Evolutionary conservation across 92 coral and sea anemone genomes (phyloP), one percentile per base, ranked within the genome.

Genomic region (Paragorgia papillata): DNA sequence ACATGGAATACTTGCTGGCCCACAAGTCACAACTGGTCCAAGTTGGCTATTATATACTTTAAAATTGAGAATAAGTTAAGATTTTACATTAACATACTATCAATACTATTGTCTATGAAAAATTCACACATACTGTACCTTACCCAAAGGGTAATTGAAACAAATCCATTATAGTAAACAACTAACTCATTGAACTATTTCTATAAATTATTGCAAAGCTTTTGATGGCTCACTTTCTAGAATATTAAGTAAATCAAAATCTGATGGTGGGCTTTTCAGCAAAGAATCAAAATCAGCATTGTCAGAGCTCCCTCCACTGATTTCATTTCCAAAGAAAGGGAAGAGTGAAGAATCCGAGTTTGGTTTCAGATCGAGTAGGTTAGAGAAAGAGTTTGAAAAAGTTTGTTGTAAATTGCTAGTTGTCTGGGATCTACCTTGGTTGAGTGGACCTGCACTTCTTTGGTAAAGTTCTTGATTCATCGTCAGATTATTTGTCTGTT

Each of bases 401-500:
- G 78, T 37, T 9, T 17, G 57, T 39, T 71, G 78, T 31, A 71
- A 53, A 51, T 71, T 71, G 35, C 12, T 35, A 53, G 78, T 10
- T 31, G 69, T 39, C 19, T 53, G 63, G 30, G 63, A 40, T 55
- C 78, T 71, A 53, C 50, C 43, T 55, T 35, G 78, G 53, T 28
- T 51, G 2, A 68, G 40, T 20, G 48, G 53, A n/a, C n/a, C n/a
- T 9, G 4, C 34, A 68, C 54, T 71, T 29, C 64, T 30, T 71
- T 70, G 77, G 39, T 70, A 70, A 1, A 91, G 94, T 90, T 96
- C 79, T 63, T 94, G 90, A 89, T 89, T 96, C 88, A 96, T 64
- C 88, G 95, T 50, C 88, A 91, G 73, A 91, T 88, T 73, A 88
- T 91, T 82, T 91, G 89, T 76, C 80, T 90, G 71, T 85, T 89